Evolutionary conservation across 2,113 vertebrate genomes (phyloP), one percentile per base, ranked within the genome.

Genomic region (Eretmochelys imbricata): DNA sequence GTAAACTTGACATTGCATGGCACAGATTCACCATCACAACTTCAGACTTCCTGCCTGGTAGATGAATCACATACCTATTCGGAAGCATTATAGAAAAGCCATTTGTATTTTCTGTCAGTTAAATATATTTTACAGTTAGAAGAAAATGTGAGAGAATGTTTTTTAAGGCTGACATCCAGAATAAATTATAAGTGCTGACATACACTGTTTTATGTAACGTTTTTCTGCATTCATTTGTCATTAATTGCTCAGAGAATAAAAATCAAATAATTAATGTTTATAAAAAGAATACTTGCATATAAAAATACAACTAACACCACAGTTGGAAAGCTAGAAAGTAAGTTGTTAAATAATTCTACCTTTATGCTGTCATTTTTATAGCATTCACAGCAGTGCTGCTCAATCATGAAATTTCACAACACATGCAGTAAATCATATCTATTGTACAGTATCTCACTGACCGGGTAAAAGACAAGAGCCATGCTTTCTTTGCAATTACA

Each of bases 181-280:
- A 82, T 57, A 38, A 91, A 79, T 93, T 38, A 35, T 72, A n/a
- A 89, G 22, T 65, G 20, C 53, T 85, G 80, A 87, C 69, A 80
- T 80, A 89, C 2, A 2, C 19, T 62, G 5, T 29, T 8, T 29
- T 91, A 12, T 13, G 59, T 25, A 80, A 94, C 19, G 4, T n/a
- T 86, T 90, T 57, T 75, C 86, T n/a, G 29, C 29, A 20, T 76
- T 89, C 89, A 59, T 25, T 93, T 96, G 76, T 48, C 16, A 59
- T 69, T 79, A 93, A 76, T 88, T 89, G 3, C 27, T 94, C 51
- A 55, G 35, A 80, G 90, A 94, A 86, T 80, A 95, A 93, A 97
- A 84, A 29, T 19, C 46, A 91, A 76, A 54, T 2, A 82, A 91
- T 82, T 69, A 93, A 1, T 88, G 46, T 35, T 57, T 88, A 62